Percentiles rank a stretch among this genome's conserved stretches.
Conservation (phyloP, 2,888 invertebrate species). For the Drosophila emarginata region DNA sequence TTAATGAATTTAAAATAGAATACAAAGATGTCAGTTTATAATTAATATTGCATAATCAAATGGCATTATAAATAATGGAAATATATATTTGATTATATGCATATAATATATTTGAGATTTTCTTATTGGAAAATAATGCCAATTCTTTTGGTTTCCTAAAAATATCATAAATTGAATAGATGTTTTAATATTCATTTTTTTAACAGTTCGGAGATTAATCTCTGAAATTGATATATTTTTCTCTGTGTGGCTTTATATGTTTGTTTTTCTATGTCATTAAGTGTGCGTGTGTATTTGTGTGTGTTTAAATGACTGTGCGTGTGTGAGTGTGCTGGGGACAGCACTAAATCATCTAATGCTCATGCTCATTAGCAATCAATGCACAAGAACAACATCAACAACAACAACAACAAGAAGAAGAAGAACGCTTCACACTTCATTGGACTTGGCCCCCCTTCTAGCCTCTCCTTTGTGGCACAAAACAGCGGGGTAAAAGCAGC, state of each 20-base stretch:
- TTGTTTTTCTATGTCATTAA: slow-evolving; percentile 35
- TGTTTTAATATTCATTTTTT: too few relatives aligned
- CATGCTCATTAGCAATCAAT: slow-evolving; percentile 77
- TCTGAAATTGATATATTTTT: slow-evolving; percentile 4
- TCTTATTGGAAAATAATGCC: too few relatives aligned
- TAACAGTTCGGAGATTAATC: too few relatives aligned
- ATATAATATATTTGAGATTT: too few relatives aligned
- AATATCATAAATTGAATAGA: too few relatives aligned
- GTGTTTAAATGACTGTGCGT: too few relatives aligned
- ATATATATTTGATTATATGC: too few relatives aligned
- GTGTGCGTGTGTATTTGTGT: background rate
- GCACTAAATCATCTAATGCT: slow-evolving; percentile 74
- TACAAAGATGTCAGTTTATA: too few relatives aligned
- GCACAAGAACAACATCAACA: slow-evolving; percentile 54
- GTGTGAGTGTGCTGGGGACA: slow-evolving; percentile 27
- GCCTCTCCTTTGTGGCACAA: slow-evolving; percentile 43
- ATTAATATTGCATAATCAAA: too few relatives aligned
- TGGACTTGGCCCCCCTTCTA: slow-evolving; percentile 32
- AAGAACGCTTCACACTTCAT: slow-evolving; percentile 70
- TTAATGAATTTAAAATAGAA: too few relatives aligned
- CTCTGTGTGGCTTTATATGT: slow-evolving; percentile 39
- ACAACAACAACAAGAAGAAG: slow-evolving; percentile 16
- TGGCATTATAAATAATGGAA: too few relatives aligned
- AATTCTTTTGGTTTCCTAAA: too few relatives aligned
- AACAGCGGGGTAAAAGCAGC: background rate